A percentile compares a stretch with the other conserved stretches of the same genome.
Conservation (phyloP, 2,113 vertebrate species). For the Oceanodroma tethys region DNA sequence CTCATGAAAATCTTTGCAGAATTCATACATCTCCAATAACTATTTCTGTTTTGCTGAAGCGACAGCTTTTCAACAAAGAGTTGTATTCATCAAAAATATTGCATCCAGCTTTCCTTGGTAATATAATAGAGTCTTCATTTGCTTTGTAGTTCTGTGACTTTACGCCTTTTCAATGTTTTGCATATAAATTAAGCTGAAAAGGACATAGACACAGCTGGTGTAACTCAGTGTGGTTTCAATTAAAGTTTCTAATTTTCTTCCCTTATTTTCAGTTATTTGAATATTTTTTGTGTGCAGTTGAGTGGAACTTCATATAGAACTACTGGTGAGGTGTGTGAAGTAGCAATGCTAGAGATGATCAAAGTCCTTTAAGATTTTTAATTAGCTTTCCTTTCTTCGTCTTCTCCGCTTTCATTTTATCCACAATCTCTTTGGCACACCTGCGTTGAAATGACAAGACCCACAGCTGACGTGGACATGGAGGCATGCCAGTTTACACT, state of each 20-base stretch:
- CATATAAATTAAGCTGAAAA: slow-evolving; percentile 32
- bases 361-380: background rate
- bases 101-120: background rate
- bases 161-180: background rate
- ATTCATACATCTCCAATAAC: background rate
- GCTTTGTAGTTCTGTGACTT: slow-evolving; percentile 31
- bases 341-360: background rate
- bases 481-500: background rate
- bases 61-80: background rate
- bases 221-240: background rate
- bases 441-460: background rate
- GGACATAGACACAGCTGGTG: slow-evolving; percentile 4
- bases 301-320: background rate
- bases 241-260: slow-evolving; percentile 17
- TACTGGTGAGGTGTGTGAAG: background rate
- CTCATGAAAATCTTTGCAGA: background rate
- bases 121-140: slow-evolving; percentile 5
- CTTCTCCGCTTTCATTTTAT: background rate
- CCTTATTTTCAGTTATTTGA: background rate
- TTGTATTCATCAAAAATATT: slow-evolving; percentile 13
- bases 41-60: slow-evolving; percentile 20
- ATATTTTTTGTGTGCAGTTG: background rate
- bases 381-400: background rate
- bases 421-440: background rate
- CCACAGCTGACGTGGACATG: background rate